Evolutionary conservation across 2,113 vertebrate genomes (phyloP).

Genomic region (Sinocyclocheilus rhinocerous): DNA sequence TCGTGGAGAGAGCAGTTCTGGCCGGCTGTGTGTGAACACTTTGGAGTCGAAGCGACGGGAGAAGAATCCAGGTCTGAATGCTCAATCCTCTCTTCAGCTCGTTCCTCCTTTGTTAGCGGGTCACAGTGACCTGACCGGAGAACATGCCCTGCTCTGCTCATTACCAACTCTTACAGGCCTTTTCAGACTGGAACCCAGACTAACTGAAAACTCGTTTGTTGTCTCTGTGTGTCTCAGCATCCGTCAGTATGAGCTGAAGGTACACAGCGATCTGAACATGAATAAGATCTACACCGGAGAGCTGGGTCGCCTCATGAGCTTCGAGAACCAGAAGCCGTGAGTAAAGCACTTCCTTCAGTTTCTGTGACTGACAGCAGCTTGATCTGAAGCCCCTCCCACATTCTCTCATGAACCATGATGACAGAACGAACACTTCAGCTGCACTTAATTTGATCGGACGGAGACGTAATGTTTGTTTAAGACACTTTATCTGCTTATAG

Average conservation of each 20-base stretch:
- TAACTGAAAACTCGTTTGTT: background rate
- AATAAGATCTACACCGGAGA: constrained; percentile 90
- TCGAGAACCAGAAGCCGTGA: constrained; percentile 96
- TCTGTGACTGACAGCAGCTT: background rate
- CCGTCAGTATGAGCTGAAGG: constrained; percentile 92
- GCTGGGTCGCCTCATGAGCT: constrained; percentile 94
- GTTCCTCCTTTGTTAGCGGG: background rate
- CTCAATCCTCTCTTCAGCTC: background rate
- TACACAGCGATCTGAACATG: constrained; percentile 82
- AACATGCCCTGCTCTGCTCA: background rate
- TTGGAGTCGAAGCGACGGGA: constrained; percentile 93
- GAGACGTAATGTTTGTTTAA: background rate
- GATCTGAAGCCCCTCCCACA: background rate
- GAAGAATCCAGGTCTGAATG: constrained; percentile 89
- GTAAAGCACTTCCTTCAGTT: constrained; percentile 58
- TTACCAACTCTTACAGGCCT: background rate
- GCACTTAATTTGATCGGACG: background rate
- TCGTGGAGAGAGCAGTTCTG: constrained; percentile 99
- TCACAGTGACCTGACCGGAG: constrained; percentile 18
- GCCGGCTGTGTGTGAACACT: constrained; percentile 95
- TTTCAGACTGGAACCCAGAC: background rate
- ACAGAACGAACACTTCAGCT: background rate
- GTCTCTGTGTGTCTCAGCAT: constrained; percentile 76
- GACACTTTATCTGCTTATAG: background rate
- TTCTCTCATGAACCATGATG: no score